Evolutionary conservation across 2,888 invertebrate genomes (phyloP).

Genomic region (Leucophora obtusa): DNA sequence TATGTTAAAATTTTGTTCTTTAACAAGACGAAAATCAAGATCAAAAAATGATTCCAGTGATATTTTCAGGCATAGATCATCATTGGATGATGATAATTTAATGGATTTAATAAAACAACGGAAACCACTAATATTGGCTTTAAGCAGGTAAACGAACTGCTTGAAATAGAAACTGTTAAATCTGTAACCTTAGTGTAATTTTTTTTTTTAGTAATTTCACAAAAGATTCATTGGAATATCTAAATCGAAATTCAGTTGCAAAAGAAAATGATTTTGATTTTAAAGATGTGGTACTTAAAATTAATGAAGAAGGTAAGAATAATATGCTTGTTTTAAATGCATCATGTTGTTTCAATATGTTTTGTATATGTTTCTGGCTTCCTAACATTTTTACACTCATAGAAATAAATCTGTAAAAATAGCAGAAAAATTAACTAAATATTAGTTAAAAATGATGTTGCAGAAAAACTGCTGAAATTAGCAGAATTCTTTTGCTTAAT

Average conservation of each 20-base stretch:
- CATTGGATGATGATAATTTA: conserved; percentile 43
- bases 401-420: too few relatives aligned
- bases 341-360: too few relatives aligned
- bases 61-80: conserved; percentile 1
- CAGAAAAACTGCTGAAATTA: too few relatives aligned
- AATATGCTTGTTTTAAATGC: background rate
- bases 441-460: too few relatives aligned
- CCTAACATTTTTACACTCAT: too few relatives aligned
- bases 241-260: background rate
- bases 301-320: conserved; percentile 41
- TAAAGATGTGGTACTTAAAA: conserved; percentile 35
- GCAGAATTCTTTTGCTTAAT: too few relatives aligned
- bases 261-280: conserved; percentile 2
- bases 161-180: background rate
- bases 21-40: conserved; percentile 50
- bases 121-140: conserved; percentile 50
- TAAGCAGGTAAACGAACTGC: conserved; percentile 41
- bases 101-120: conserved; percentile 53
- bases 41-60: conserved; percentile 2
- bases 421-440: too few relatives aligned
- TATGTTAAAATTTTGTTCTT: conserved; percentile 76
- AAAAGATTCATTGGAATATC: conserved; percentile 6
- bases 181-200: background rate
- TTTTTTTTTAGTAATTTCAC: conserved; percentile 27
- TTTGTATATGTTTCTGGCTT: too few relatives aligned